Evolutionary conservation across 2,888 invertebrate species (phyloP), one percentile per base, ranked within the genome.

Genomic region (Sycophila texana): DNA sequence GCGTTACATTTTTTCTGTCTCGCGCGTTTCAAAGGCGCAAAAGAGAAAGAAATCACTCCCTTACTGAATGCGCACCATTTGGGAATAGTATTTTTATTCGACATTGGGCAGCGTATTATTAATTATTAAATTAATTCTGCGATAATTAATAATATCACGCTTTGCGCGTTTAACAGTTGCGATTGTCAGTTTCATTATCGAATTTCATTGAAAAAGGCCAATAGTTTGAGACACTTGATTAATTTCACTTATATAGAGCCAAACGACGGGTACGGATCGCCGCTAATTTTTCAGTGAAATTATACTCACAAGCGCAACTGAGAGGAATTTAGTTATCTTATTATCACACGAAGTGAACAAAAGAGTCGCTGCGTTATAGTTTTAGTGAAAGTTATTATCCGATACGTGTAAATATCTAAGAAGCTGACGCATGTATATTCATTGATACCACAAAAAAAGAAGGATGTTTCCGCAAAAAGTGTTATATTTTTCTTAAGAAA

Each of bases 401-500:
- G 57, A 77, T 77, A 66, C 63, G 53, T 77, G 77, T 80, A 80
- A 68, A 80, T 80, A 80, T 51, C 53, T 68, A 65, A 18, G 26
- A 74, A 77, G 60, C 68, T 74, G 71, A 77, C 58, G 55, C 65
- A 63, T 77, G 74, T 80, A 74, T 61, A 80, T 80, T 77, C 51
- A 77, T 80, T 49, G 57, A 72, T 76, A 76, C 22, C 18, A 10
- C n/a, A 63, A 63, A 47, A 74, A 58, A 70, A 73, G 58, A 70
- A 73, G 58, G 49, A 55, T 30, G 22, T 70, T 80, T 74, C 70
- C 58, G 74, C 77, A 74, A 74, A 26, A 77, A 72, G 76, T 77
- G 71, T 79, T 77, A 80, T 80, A 80, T 80, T 80, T 80, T 80
- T 80, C 74, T 80, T 77, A 80, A 79, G 68, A 79, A 73, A 68